Evolutionary conservation across 2,113 vertebrate species (phyloP).

Genomic region (Strix uralensis): DNA sequence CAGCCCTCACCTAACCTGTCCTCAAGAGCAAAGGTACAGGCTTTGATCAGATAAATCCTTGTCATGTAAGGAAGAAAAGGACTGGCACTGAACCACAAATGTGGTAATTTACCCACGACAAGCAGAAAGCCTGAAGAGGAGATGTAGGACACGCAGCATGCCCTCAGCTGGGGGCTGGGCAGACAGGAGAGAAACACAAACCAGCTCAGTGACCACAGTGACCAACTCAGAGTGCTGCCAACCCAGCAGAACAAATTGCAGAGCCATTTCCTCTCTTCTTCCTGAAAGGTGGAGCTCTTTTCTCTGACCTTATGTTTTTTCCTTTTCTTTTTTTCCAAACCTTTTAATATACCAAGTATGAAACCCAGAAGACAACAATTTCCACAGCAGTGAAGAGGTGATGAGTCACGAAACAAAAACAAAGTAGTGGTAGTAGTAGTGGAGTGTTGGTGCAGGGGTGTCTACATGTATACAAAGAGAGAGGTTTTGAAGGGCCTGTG

Average conservation of each 20-base stretch:
- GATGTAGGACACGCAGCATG: background rate
- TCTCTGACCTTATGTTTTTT: background rate
- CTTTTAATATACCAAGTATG: background rate
- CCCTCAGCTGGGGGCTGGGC: background rate
- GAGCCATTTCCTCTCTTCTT: background rate
- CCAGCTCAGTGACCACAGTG: background rate
- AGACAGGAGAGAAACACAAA: background rate
- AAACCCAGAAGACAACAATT: background rate
- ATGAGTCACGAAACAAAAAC: background rate
- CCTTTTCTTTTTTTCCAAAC: background rate
- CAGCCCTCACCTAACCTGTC: background rate
- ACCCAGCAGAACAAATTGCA: background rate
- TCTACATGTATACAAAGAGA: background rate
- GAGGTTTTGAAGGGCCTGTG: background rate
- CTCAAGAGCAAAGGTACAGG: background rate
- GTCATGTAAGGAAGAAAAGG: background rate
- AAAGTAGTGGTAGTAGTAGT: background rate
- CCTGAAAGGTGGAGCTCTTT: background rate
- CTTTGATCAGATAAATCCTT: background rate
- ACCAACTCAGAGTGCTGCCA: background rate
- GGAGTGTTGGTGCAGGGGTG: background rate
- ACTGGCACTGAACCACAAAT: fast-evolving
- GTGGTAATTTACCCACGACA: background rate
- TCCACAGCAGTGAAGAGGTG: background rate
- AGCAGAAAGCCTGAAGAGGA: background rate